A percentile compares a stretch with the other conserved stretches of the same genome.
Evolutionary conservation across 2,888 invertebrate genomes (phyloP).

Genomic region (Macaria liturata): DNA sequence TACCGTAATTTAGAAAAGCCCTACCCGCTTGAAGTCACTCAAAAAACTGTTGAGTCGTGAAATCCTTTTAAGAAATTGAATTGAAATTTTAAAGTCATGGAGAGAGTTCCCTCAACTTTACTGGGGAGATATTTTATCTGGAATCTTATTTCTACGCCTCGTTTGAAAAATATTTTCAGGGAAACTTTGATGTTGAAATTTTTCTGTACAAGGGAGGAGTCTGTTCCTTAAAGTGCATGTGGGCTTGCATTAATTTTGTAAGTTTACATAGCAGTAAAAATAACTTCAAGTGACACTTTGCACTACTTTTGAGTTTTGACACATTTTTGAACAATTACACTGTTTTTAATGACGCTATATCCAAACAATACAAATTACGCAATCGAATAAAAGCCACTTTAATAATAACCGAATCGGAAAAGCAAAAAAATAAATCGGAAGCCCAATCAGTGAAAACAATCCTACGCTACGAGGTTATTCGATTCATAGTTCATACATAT

Average conservation of each 20-base stretch:
- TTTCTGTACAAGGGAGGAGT: too few species aligned
- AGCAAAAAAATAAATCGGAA: slow-evolving; percentile 20
- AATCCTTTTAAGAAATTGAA: slow-evolving; percentile 55
- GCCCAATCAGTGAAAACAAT: slow-evolving; percentile 53
- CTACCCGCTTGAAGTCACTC: too few species aligned
- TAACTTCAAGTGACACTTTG: too few species aligned
- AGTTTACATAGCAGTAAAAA: too few species aligned
- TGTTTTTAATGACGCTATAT: too few species aligned
- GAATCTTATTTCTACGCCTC: slow-evolving; percentile 2
- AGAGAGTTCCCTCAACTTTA: slow-evolving; percentile 19
- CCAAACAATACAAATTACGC: too few species aligned
- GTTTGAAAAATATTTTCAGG: not conserved
- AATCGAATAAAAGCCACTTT: not conserved
- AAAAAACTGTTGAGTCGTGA: slow-evolving; percentile 43
- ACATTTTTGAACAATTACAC: too few species aligned
- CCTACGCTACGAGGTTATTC: slow-evolving; percentile 43
- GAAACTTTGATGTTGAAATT: too few species aligned
- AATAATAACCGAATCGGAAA: slow-evolving; percentile 7
- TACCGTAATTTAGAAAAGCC: too few species aligned
- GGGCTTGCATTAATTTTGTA: too few species aligned
- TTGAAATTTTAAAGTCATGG: slow-evolving; percentile 36
- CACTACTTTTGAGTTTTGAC: too few species aligned
- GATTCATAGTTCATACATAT: slow-evolving; percentile 56
- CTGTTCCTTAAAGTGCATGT: too few species aligned
- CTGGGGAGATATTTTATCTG: slow-evolving; percentile 25